phyloP scores from a whole-genome alignment of 2,113 vertebrate species.

The Elachura formosa region DNA sequence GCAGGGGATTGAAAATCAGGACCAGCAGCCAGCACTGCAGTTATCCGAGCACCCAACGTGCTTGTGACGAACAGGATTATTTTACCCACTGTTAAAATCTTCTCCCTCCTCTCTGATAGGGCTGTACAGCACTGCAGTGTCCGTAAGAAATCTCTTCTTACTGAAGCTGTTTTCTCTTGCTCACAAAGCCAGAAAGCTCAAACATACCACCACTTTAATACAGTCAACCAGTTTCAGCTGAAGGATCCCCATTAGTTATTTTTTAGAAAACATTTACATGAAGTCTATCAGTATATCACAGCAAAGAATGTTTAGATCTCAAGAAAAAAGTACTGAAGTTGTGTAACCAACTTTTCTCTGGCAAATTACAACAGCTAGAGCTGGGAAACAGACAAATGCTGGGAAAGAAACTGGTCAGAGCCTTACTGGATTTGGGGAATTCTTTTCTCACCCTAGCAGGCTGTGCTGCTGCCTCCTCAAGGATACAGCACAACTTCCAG shows the following conservation, averaged over 20 bases:
- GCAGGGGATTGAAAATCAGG: background rate
- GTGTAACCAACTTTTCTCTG: background rate
- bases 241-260: background rate
- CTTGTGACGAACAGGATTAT: background rate
- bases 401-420: background rate
- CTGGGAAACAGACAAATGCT: background rate
- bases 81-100: background rate
- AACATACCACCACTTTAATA: background rate
- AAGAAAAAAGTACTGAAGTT: background rate
- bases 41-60: background rate
- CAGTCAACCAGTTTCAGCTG: background rate
- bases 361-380: background rate
- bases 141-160: background rate
- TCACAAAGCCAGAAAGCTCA: background rate
- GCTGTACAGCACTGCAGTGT: background rate
- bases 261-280: background rate
- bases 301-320: background rate
- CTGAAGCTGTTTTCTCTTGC: background rate
- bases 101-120: background rate
- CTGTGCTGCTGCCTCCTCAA: background rate
- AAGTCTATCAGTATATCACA: background rate
- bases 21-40: background rate
- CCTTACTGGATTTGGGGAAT: background rate
- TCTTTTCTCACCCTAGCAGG: fast-evolving
- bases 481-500: background rate